These are phyloP conservation scores for Tetheella fluctuosa DNA, from an alignment of 2,888 invertebrate genomes.

Conservation along the genomic window DNA sequence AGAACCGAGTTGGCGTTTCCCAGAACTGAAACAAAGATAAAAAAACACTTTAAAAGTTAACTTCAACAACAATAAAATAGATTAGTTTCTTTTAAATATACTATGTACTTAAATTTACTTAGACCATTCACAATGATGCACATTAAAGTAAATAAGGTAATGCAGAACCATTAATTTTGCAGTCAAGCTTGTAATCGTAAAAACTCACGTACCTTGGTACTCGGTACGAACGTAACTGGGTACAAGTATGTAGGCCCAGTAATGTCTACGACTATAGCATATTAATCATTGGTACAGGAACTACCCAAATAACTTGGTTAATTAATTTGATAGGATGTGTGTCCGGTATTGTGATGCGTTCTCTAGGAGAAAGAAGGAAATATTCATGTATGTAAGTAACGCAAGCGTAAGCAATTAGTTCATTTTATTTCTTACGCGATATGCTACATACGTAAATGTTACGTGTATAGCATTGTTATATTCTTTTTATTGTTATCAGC, in stretches of 20 bases:
- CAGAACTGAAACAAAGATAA: constrained; percentile 86
- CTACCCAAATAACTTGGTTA: not conserved
- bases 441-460: constrained; percentile 15
- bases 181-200: no score
- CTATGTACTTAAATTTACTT: no score
- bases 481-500: constrained; percentile 10
- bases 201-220: not conserved
- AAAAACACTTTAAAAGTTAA: not conserved
- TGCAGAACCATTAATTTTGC: no score
- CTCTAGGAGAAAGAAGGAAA: constrained; percentile 47
- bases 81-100: no score
- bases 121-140: no score
- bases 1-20: constrained; percentile 91
- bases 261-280: not conserved
- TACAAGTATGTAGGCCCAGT: not conserved
- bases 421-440: constrained; percentile 34
- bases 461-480: constrained; percentile 21
- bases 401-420: constrained; percentile 36
- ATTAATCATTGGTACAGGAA: not conserved
- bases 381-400: constrained; percentile 23
- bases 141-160: no score
- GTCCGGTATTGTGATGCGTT: not conserved
- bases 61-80: not conserved
- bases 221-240: no score
- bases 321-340: constrained; percentile 4